Percentiles rank a stretch among this genome's conserved stretches.
phyloP scores from a whole-genome alignment of 1,140 invertebrate species.

The Tetraneura akinire region DNA sequence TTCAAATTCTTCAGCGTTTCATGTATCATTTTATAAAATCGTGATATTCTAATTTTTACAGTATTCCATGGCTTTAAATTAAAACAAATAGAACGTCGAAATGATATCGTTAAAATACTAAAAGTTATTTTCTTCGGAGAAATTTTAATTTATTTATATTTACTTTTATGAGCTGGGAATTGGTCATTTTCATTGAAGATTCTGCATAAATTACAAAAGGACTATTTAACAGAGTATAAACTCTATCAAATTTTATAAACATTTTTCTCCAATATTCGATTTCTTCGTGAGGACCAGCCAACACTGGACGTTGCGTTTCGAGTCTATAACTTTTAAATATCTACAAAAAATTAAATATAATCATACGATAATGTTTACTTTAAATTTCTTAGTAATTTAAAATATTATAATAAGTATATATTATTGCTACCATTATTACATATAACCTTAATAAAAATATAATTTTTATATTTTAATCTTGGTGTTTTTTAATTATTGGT shows the following conservation, averaged over 20 bases:
- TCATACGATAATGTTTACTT: background rate
- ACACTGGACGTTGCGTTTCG: slow-evolving; percentile 3
- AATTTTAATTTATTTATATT: background rate
- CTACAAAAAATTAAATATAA: too few species aligned
- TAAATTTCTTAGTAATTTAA: background rate
- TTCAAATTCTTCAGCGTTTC: background rate
- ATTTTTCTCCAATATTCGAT: slow-evolving; percentile 29
- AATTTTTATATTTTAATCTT: too few species aligned
- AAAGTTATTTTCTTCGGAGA: background rate
- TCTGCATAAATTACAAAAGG: background rate
- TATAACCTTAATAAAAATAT: too few species aligned
- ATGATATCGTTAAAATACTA: background rate
- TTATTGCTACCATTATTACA: background rate
- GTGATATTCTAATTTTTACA: background rate
- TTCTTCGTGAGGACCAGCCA: background rate
- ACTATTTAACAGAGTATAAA: background rate
- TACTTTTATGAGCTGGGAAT: background rate
- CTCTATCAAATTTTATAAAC: background rate
- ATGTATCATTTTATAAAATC: background rate
- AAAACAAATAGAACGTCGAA: background rate
- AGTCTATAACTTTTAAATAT: background rate
- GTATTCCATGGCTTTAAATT: background rate
- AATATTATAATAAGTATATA: background rate
- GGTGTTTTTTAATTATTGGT: too few species aligned
- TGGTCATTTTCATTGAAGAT: background rate